phyloP scores from a whole-genome alignment of 1,140 invertebrate genomes.

The Nephotettix cincticeps region DNA sequence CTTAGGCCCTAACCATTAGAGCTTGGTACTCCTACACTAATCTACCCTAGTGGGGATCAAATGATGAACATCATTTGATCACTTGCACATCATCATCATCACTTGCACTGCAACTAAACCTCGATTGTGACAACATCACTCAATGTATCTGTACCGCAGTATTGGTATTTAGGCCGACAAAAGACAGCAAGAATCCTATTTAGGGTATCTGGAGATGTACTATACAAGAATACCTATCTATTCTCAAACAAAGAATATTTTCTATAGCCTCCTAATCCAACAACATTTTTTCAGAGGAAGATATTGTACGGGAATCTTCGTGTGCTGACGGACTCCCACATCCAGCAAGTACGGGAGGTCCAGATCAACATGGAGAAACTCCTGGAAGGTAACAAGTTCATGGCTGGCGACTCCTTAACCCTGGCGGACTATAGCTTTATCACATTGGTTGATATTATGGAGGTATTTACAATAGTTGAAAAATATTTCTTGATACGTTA shows the following conservation, averaged over 20 bases:
- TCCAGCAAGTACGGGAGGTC: background rate
- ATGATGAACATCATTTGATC: too few species aligned
- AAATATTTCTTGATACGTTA: too few species aligned
- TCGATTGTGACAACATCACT: background rate
- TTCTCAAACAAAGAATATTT: background rate
- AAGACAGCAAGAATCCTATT: background rate
- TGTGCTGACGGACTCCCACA: background rate
- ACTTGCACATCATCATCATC: too few species aligned
- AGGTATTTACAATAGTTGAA: too few species aligned
- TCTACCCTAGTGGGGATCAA: too few species aligned
- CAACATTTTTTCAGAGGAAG: background rate
- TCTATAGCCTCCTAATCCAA: background rate
- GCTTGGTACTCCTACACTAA: too few species aligned
- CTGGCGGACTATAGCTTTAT: slow-evolving; percentile 25
- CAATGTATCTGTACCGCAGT: background rate
- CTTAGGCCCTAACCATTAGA: too few species aligned
- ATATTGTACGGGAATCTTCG: background rate
- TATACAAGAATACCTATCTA: background rate
- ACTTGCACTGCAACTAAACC: background rate
- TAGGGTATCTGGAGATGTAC: background rate
- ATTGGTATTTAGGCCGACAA: background rate
- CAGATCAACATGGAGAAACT: slow-evolving; percentile 26
- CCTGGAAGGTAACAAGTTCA: slow-evolving; percentile 22
- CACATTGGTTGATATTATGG: background rate
- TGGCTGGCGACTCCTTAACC: slow-evolving; percentile 20